phyloP scores from a whole-genome alignment of 2,797 vertebrate species.

The Lithobates pipiens region DNA sequence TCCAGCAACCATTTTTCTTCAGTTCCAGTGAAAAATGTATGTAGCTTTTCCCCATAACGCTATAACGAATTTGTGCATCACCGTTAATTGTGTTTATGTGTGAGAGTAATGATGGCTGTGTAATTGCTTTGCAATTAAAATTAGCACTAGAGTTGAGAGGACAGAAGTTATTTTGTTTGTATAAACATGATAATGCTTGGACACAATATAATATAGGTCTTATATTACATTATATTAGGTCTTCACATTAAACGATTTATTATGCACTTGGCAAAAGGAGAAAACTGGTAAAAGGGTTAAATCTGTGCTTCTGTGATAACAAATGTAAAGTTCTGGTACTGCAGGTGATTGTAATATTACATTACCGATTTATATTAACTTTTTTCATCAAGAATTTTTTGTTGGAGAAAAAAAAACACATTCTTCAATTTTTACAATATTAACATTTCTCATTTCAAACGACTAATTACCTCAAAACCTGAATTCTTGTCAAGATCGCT shows the following conservation, averaged over 20 bases:
- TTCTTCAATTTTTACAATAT: no score
- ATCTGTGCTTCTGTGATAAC: not conserved
- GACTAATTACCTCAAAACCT: not conserved
- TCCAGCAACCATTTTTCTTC: slow-evolving; percentile 25
- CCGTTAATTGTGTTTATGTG: slow-evolving; percentile 39
- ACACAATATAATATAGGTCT: not conserved
- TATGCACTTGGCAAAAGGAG: not conserved
- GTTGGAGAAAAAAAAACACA: no score
- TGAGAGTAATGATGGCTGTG: slow-evolving; percentile 34
- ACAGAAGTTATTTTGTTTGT: slow-evolving; percentile 17
- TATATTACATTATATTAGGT: no score
- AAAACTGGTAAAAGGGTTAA: not conserved
- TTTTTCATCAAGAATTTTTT: not conserved
- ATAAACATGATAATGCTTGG: not conserved
- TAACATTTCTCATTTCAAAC: not conserved
- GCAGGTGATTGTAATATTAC: not conserved
- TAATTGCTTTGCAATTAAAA: slow-evolving; percentile 28
- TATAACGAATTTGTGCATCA: slow-evolving; percentile 21
- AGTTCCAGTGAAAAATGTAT: slow-evolving; percentile 38
- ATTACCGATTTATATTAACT: not conserved
- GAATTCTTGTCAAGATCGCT: not conserved
- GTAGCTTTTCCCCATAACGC: slow-evolving; percentile 14
- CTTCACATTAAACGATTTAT: not conserved
- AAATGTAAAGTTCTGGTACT: not conserved
- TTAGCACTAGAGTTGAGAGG: slow-evolving; percentile 3